Conservation (phyloP, 2,113 vertebrate genomes). For the Xiphorhynchus elegans region DNA sequence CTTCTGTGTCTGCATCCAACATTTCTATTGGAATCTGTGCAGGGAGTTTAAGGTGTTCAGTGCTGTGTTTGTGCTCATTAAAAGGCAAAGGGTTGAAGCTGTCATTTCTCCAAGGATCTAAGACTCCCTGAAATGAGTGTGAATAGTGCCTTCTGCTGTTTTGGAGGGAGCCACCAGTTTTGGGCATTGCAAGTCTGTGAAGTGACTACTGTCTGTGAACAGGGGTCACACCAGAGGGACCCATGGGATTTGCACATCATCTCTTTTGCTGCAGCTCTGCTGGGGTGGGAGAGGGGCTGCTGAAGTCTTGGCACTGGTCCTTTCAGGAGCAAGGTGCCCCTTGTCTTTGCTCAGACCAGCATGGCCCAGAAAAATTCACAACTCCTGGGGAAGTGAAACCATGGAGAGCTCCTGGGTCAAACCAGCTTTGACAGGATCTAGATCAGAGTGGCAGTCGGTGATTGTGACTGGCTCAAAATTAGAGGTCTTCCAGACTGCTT, state of each 20-base stretch:
- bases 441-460: neutral
- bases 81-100: neutral
- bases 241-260: too few relatives aligned
- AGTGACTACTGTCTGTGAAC: neutral
- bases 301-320: neutral
- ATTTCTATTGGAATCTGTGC: neutral
- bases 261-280: neutral
- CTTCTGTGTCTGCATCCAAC: neutral
- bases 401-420: neutral
- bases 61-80: neutral
- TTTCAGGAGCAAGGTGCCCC: neutral
- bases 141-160: neutral
- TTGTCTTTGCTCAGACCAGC: neutral
- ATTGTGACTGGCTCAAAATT: neutral
- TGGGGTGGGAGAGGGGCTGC: neutral
- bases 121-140: neutral
- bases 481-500: neutral
- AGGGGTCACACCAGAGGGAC: neutral
- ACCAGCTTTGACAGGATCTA: neutral
- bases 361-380: too few relatives aligned
- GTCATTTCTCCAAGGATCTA: neutral
- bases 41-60: accelerated
- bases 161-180: neutral
- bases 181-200: neutral
- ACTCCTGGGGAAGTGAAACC: neutral